Evolutionary conservation across 2,888 invertebrate genomes (phyloP).

Genomic region (Horisme vitalbata): DNA sequence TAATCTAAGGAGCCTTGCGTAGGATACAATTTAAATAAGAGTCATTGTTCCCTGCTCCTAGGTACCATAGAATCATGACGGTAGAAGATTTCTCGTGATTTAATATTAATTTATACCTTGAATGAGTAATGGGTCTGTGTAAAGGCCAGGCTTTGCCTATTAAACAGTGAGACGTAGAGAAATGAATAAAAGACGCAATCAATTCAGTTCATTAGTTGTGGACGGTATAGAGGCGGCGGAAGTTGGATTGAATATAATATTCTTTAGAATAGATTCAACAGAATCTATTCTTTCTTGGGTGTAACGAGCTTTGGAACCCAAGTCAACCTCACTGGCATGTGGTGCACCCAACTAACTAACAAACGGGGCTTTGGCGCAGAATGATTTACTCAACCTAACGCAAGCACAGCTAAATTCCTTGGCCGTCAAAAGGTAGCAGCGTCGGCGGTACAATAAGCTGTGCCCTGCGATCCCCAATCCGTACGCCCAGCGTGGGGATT

Average conservation of each 20-base stretch:
- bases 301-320: too few relatives aligned
- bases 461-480: too few relatives aligned
- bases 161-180: conserved; percentile 37
- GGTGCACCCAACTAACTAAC: too few relatives aligned
- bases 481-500: too few relatives aligned
- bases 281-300: not conserved
- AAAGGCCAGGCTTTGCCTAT: conserved; percentile 41
- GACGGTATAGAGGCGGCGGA: conserved; percentile 12
- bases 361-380: too few relatives aligned
- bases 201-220: conserved; percentile 41
- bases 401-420: too few relatives aligned
- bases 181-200: conserved; percentile 46
- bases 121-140: conserved; percentile 37
- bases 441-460: too few relatives aligned
- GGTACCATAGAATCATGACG: conserved; percentile 23
- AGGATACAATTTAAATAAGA: conserved; percentile 16
- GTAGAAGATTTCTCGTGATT: conserved; percentile 37
- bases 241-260: too few relatives aligned
- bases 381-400: too few relatives aligned
- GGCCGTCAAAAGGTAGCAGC: too few relatives aligned
- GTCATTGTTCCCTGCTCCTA: conserved; percentile 13
- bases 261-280: too few relatives aligned
- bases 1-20: conserved; percentile 10
- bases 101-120: conserved; percentile 39
- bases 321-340: too few relatives aligned